phyloP scores from a whole-genome alignment of 2,888 invertebrate species.

The Pocota personata region DNA sequence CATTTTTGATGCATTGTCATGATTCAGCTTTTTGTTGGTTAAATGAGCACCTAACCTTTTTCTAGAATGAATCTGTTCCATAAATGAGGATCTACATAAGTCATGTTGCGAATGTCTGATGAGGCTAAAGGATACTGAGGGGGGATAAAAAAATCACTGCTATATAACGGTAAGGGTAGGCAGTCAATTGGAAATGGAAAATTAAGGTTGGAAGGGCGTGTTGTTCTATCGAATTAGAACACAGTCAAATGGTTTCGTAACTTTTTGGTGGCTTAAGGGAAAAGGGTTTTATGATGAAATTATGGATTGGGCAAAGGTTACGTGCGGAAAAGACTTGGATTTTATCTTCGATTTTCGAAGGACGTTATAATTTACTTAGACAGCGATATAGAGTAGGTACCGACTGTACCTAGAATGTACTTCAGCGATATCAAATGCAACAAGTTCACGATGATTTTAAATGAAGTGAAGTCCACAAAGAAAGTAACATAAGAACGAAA shows the following conservation, averaged over 20 bases:
- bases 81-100: not conserved
- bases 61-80: not conserved
- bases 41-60: not conserved
- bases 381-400: not conserved
- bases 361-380: not conserved
- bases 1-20: conserved; percentile 2
- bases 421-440: not conserved
- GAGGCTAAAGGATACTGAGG: not conserved
- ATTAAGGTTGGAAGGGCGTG: conserved; percentile 27
- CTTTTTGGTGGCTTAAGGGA: not conserved
- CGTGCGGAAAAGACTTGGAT: not conserved
- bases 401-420: not conserved
- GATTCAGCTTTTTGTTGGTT: not conserved
- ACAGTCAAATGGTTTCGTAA: conserved; percentile 24
- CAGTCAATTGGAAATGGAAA: conserved; percentile 29
- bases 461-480: too few relatives aligned
- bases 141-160: not conserved
- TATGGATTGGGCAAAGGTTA: not conserved
- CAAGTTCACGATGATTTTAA: too few relatives aligned
- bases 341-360: not conserved
- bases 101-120: conserved; percentile 1
- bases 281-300: too few relatives aligned
- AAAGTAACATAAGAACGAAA: too few relatives aligned
- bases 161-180: not conserved
- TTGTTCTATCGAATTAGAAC: conserved; percentile 10